These are phyloP conservation scores for Scaptomyza montana DNA, from an alignment of 1,140 invertebrate species.

Conservation along the genomic window DNA sequence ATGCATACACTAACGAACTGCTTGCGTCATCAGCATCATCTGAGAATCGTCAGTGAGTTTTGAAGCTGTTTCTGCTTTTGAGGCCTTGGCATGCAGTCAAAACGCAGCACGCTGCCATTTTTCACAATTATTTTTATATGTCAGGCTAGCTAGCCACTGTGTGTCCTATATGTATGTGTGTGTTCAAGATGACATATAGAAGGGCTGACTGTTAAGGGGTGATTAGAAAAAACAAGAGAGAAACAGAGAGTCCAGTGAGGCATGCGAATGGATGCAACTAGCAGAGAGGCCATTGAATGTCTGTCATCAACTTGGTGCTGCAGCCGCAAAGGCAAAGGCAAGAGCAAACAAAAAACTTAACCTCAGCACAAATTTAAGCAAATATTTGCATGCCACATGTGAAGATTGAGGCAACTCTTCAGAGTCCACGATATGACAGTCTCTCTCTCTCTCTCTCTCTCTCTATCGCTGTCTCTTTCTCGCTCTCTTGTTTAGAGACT, in stretches of 20 bases:
- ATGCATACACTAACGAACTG: constrained; percentile 34
- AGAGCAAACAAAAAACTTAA: constrained; percentile 77
- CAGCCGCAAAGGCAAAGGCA: constrained; percentile 34
- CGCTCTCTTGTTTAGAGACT: constrained; percentile 11
- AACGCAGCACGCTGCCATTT: constrained; percentile 59
- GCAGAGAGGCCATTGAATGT: constrained; percentile 66
- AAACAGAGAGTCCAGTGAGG: constrained; percentile 31
- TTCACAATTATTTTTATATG: constrained; percentile 78
- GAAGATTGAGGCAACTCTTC: constrained; percentile 52
- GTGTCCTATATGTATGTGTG: background rate
- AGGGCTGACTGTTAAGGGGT: background rate
- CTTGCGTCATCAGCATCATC: constrained; percentile 73
- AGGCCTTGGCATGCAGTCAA: constrained; percentile 81
- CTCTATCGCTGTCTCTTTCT: background rate
- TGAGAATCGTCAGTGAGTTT: constrained; percentile 9
- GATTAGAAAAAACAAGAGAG: constrained; percentile 33
- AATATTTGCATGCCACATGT: constrained; percentile 73
- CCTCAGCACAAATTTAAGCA: constrained; percentile 82
- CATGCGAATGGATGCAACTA: constrained; percentile 32
- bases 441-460: background rate
- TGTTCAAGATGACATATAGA: background rate
- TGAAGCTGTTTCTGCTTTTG: constrained; percentile 44
- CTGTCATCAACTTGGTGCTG: constrained; percentile 60
- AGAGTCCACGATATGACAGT: constrained; percentile 20
- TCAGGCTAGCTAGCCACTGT: constrained; percentile 47